Percentiles rank a stretch among this genome's conserved stretches.
phyloP scores from a whole-genome alignment of 2,888 invertebrate genomes.

The Morpho achilles region DNA sequence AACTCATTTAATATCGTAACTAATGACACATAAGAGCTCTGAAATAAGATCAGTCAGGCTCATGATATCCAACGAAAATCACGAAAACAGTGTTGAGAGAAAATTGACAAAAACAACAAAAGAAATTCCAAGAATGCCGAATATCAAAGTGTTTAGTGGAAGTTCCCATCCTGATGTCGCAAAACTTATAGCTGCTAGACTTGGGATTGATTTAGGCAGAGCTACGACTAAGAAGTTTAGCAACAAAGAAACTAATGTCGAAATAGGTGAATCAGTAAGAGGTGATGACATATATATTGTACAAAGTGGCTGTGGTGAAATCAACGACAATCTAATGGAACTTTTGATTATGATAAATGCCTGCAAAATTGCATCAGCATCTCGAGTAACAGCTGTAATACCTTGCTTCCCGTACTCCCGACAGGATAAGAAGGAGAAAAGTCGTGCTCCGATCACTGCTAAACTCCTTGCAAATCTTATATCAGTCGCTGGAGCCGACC shows the following conservation, averaged over 20 bases:
- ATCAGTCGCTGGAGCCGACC: slow-evolving; percentile 93
- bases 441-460: slow-evolving; percentile 93
- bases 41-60: slow-evolving; percentile 39
- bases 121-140: slow-evolving; percentile 88
- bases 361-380: slow-evolving; percentile 94
- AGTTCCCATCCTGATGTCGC: slow-evolving; percentile 98
- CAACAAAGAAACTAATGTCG: slow-evolving; percentile 97
- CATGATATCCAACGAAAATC: slow-evolving; percentile 53
- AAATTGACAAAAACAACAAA: slow-evolving; percentile 29
- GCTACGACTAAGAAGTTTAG: slow-evolving; percentile 99
- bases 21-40: slow-evolving; percentile 42
- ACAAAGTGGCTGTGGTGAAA: slow-evolving; percentile 93
- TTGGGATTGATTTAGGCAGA: slow-evolving; percentile 96
- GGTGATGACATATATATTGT: slow-evolving; percentile 97
- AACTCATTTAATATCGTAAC: slow-evolving; percentile 47
- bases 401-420: slow-evolving; percentile 95
- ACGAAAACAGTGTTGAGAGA: slow-evolving; percentile 35
- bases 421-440: slow-evolving; percentile 95
- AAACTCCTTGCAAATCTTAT: slow-evolving; percentile 94
- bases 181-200: slow-evolving; percentile 95
- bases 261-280: slow-evolving; percentile 94
- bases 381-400: slow-evolving; percentile 93
- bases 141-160: slow-evolving; percentile 99
- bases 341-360: slow-evolving; percentile 95
- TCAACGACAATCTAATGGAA: slow-evolving; percentile 96